phyloP scores from a whole-genome alignment of 1,140 invertebrate genomes.

The roundworm (Caenorhabditis elegans) region DNA sequence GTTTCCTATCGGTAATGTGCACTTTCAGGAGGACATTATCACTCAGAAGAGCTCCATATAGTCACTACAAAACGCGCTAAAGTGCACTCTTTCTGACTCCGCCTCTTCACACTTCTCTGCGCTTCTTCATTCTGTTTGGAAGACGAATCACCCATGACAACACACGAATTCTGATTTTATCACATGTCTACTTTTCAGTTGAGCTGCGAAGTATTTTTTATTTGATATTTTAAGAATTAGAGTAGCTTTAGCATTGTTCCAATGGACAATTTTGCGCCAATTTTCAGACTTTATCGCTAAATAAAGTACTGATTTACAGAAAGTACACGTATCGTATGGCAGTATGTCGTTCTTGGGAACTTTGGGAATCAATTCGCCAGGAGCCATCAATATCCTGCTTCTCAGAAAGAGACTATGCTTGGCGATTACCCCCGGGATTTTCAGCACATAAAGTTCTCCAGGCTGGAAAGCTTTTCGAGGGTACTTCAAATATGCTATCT shows the following conservation, averaged over 20 bases:
- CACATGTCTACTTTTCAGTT: background rate
- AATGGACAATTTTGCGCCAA: too few species aligned
- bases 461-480: slow-evolving; percentile 44
- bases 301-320: slow-evolving; percentile 26
- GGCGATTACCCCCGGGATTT: slow-evolving; percentile 54
- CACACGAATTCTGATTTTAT: background rate
- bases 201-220: too few species aligned
- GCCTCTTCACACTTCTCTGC: background rate
- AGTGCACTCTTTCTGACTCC: too few species aligned
- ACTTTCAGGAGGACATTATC: too few species aligned
- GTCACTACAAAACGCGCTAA: too few species aligned
- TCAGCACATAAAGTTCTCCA: slow-evolving; percentile 32
- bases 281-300: background rate
- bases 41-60: too few species aligned
- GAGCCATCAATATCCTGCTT: slow-evolving; percentile 45
- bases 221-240: too few species aligned
- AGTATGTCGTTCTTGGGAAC: slow-evolving; percentile 5
- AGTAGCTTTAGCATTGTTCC: too few species aligned
- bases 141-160: background rate
- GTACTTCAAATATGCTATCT: background rate
- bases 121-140: background rate
- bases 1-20: slow-evolving; percentile 53
- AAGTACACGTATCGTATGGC: slow-evolving; percentile 56
- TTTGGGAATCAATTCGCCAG: slow-evolving; percentile 31
- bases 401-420: slow-evolving; percentile 52